A percentile compares a stretch with the other conserved stretches of the same genome.
phyloP scores from a whole-genome alignment of 2,113 vertebrate genomes.

The Chamaetylas fuelleborni region DNA sequence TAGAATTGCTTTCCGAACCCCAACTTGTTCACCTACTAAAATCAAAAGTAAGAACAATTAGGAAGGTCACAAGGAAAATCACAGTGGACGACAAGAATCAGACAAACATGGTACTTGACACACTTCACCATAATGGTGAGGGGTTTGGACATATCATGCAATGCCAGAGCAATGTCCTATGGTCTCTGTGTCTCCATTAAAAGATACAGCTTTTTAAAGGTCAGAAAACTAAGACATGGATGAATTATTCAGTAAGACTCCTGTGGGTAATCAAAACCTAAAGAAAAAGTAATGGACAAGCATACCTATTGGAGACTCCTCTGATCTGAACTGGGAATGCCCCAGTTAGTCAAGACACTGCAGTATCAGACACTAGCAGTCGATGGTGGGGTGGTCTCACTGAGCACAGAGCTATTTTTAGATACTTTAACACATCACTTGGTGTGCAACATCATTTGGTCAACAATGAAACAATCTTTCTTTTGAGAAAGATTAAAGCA shows the following conservation, averaged over 20 bases:
- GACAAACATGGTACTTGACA: background rate
- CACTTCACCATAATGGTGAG: background rate
- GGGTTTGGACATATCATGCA: conserved; percentile 19
- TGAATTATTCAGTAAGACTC: background rate
- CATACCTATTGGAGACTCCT: conserved; percentile 46
- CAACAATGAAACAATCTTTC: background rate
- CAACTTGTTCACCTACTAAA: background rate
- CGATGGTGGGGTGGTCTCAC: background rate
- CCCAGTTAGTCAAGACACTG: conserved; percentile 15
- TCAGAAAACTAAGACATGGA: background rate
- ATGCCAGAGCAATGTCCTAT: background rate
- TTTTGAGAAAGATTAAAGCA: background rate
- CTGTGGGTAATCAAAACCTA: background rate
- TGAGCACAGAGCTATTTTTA: background rate
- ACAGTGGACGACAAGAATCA: background rate
- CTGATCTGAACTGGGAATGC: conserved; percentile 7
- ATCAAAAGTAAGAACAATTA: conserved; percentile 12
- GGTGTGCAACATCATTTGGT: background rate
- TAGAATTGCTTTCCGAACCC: background rate
- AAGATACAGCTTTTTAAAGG: background rate
- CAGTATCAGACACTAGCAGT: conserved; percentile 10
- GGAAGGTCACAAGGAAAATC: background rate
- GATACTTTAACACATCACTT: background rate
- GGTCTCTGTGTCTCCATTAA: background rate
- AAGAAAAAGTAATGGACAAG: background rate